phyloP scores from a whole-genome alignment of 2,113 vertebrate species.

The Phoenicopterus ruber region DNA sequence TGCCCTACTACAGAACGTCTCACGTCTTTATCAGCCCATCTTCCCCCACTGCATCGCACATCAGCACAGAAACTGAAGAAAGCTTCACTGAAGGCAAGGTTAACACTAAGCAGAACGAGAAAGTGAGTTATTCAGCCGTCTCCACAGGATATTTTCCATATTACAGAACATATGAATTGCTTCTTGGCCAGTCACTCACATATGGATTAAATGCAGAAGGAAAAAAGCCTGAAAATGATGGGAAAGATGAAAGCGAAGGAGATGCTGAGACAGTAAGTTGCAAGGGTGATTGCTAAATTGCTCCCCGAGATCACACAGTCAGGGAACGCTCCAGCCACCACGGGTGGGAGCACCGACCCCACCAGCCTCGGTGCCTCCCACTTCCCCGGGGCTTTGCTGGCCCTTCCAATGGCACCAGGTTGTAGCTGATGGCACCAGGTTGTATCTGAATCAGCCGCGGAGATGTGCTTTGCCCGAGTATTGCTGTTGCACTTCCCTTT shows the following conservation, averaged over 20 bases:
- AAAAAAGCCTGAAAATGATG: background rate
- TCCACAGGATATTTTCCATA: constrained; percentile 22
- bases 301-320: background rate
- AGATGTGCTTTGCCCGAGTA: background rate
- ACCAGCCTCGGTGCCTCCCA: too few relatives aligned
- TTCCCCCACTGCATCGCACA: background rate
- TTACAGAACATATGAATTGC: constrained; percentile 29
- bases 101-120: background rate
- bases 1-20: constrained; percentile 49
- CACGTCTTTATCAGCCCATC: background rate
- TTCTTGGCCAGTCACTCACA: background rate
- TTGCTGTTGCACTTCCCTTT: background rate
- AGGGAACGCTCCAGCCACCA: background rate
- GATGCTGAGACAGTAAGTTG: background rate
- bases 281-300: background rate
- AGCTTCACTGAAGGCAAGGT: background rate
- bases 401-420: background rate
- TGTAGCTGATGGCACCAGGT: too few relatives aligned
- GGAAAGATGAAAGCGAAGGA: background rate
- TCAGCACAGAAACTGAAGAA: background rate
- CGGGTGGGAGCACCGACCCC: fast-evolving
- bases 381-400: background rate
- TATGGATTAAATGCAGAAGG: background rate
- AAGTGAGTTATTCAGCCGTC: background rate
- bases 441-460: background rate